Percentiles rank a stretch among this genome's conserved stretches.
Evolutionary conservation across 37 sponge, comb jelly and placozoan genomes (phyloP).

Genomic region (Mnemiopsis leidyi): DNA sequence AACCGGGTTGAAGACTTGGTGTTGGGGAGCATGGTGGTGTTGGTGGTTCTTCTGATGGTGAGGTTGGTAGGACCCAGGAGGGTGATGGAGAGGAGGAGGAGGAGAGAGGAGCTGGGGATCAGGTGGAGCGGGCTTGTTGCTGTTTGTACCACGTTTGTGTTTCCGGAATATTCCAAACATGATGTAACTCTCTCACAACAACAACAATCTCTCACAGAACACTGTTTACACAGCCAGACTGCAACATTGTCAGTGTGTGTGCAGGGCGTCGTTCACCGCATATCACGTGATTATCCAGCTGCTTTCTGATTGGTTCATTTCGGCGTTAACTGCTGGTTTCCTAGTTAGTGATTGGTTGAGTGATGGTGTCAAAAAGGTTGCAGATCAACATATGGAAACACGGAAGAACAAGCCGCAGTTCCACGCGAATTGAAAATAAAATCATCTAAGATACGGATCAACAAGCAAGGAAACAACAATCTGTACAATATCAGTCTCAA

Average conservation of each 20-base stretch:
- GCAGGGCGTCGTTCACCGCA: background rate
- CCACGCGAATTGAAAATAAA: too few relatives aligned
- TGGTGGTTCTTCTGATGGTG: background rate
- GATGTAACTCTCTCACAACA: background rate
- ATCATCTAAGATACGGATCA: background rate
- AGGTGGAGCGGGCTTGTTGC: background rate
- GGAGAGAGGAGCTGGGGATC: background rate
- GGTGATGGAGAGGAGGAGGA: background rate
- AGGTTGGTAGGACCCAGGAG: background rate
- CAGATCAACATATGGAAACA: background rate
- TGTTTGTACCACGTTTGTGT: background rate
- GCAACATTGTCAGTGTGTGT: background rate
- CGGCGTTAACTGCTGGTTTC: background rate
- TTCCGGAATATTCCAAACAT: conserved; percentile 39
- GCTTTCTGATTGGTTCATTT: conserved; percentile 28
- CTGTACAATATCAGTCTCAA: background rate
- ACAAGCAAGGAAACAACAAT: background rate
- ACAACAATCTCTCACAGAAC: background rate
- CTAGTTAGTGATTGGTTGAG: background rate
- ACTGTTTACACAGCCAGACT: background rate
- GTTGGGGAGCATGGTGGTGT: background rate
- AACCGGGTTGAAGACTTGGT: background rate
- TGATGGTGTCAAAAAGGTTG: background rate
- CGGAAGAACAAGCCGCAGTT: too few relatives aligned
- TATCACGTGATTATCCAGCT: background rate